Base-by-base conservation (phyloP, 2,113 vertebrate genomes). In the Noctilio leporinus region DNA sequence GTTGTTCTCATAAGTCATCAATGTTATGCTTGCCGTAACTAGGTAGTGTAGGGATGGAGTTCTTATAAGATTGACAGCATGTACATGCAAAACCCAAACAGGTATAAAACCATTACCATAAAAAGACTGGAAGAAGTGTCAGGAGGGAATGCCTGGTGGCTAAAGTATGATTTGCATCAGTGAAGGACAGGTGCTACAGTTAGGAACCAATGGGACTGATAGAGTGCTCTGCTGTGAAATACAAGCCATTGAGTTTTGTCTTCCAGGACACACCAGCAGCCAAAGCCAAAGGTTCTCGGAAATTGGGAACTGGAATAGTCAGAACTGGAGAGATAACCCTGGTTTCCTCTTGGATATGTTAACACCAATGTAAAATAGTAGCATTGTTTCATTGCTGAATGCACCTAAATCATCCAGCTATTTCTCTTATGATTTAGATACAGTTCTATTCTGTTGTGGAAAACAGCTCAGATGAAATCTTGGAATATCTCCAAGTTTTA, bases 21-120 rank as follows among this genome's bases (percentile, higher is more conserved):
- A 20, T 72, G n/a, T 83, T 57, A 24, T 28, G 26, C 45, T 86
- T 77, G 24, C 22, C 59, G 16, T 49, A 86, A 76, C 49, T 35
- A 70, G 30, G 43, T 45, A 78, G 17, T 11, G 40, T 65, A 26
- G 51, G 72, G 9, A 55, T 26, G 3, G 24, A 91, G 51, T 81
- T 91, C 40, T 84, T 93, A 65, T 70, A 72, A 84, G 67, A 88
- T 72, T 59, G 40, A 57, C n/a, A 53, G 17, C 2, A 72, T 86
- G 93, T 96, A 83, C 53, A 93, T 94, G 81, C 26, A 84, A 83
- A 89, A 80, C 40, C 14, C 19, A 73, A 75, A 65, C 40, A 77
- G 22, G 47, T 47, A 14, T 22, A 33, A 81, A 77, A 20, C 20
- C 30, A 62, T 57, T 57, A 81, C 51, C 43, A 5, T 55, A 67